A percentile compares a stretch with the other conserved stretches of the same genome.
phyloP scores from a whole-genome alignment of 2,113 vertebrate genomes.

The Rhagologus leucostigma region DNA sequence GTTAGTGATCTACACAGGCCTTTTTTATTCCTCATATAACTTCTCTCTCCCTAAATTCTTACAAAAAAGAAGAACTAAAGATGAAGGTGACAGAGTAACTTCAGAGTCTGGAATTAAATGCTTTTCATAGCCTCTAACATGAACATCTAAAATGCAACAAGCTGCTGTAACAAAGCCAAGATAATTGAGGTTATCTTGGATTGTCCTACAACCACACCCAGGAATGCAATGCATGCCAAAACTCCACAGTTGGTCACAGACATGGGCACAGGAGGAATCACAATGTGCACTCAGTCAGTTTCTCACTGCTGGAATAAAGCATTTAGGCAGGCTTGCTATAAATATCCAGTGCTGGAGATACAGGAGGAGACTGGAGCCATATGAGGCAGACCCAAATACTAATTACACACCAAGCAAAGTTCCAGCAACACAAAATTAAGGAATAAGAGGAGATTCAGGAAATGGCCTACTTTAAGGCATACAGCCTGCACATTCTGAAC shows the following conservation, averaged over 20 bases:
- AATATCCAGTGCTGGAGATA: neutral
- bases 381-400: neutral
- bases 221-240: neutral
- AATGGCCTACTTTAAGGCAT: neutral
- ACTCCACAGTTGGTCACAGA: neutral
- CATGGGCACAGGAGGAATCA: neutral
- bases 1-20: neutral
- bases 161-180: constrained; percentile 17
- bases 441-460: neutral
- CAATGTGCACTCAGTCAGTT: neutral
- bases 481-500: neutral
- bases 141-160: neutral
- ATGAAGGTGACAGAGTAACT: neutral
- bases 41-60: neutral
- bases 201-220: constrained; percentile 41
- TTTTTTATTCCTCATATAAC: neutral
- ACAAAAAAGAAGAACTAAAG: neutral
- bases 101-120: neutral
- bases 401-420: neutral
- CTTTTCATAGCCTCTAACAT: neutral
- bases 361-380: neutral
- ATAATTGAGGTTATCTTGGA: neutral
- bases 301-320: neutral
- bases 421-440: neutral
- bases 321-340: neutral